Conservation (phyloP, 2,888 invertebrate species). For the Polydrusus cervinus region DNA sequence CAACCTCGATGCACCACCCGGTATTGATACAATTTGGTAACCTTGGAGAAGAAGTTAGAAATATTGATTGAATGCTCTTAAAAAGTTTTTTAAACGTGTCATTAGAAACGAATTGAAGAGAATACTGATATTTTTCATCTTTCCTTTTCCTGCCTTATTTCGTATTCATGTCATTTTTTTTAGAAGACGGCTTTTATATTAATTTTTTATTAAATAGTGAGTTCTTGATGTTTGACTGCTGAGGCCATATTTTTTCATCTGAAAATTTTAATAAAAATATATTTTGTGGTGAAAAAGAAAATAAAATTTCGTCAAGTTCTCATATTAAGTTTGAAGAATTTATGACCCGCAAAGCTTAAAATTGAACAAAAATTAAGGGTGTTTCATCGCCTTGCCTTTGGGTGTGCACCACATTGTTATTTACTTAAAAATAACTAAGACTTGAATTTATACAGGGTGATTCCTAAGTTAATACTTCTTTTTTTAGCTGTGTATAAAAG, state of each 20-base stretch:
- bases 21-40: no score
- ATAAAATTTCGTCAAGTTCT: neutral
- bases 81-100: neutral
- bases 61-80: no score
- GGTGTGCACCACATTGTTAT: no score
- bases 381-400: no score
- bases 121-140: neutral
- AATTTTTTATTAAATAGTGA: constrained; percentile 9
- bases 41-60: no score
- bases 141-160: neutral
- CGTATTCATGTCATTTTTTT: neutral
- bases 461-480: no score
- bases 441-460: no score
- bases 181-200: constrained; percentile 4
- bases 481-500: no score
- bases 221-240: neutral
- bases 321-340: neutral
- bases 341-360: no score
- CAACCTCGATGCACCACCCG: no score
- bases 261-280: neutral
- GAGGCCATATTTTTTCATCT: constrained; percentile 2
- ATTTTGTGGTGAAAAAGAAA: neutral
- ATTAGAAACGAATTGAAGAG: neutral
- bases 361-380: no score
- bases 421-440: no score